A percentile compares a stretch with the other conserved stretches of the same genome.
phyloP scores from a whole-genome alignment of 2,113 vertebrate genomes.

The Clarias gariepinus region DNA sequence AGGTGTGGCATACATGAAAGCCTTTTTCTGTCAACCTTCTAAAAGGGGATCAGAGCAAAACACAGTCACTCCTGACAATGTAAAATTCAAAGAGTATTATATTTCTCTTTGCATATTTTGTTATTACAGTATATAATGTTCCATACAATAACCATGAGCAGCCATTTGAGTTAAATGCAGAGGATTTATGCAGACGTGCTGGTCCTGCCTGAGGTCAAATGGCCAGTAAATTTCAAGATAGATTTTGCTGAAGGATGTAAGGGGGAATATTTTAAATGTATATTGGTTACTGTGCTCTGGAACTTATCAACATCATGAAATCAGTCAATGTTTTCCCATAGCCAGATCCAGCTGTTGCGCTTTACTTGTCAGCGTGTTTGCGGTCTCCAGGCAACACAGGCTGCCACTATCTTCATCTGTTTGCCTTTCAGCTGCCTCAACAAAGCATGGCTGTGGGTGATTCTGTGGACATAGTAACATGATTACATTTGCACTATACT shows the following conservation, averaged over 20 bases:
- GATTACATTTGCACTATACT: conserved; percentile 28
- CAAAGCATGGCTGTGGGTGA: conserved; percentile 38
- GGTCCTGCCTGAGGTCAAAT: conserved; percentile 19
- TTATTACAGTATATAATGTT: conserved; percentile 42
- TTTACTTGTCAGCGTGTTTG: conserved; percentile 35
- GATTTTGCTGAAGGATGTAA: conserved; percentile 7
- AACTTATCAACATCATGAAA: conserved; percentile 46
- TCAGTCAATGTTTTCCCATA: conserved; percentile 41
- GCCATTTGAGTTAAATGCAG: conserved; percentile 31
- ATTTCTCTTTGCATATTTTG: conserved; percentile 49
- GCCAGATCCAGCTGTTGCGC: conserved; percentile 44
- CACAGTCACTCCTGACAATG: conserved; percentile 50
- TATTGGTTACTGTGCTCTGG: background rate
- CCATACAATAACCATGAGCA: conserved; percentile 38
- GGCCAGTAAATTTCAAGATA: conserved; percentile 1
- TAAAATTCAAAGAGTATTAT: conserved; percentile 35
- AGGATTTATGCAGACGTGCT: conserved; percentile 33
- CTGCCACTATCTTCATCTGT: conserved; percentile 46
- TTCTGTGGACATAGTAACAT: conserved; percentile 29
- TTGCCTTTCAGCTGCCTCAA: conserved; percentile 40
- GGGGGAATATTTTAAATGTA: conserved; percentile 3
- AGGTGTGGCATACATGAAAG: conserved; percentile 62
- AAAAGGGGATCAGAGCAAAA: conserved; percentile 47
- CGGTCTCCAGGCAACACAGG: conserved; percentile 40
- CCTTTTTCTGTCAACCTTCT: conserved; percentile 45